Base-by-base conservation (phyloP, 2,113 vertebrate genomes). In the Istiophorus platypterus region DNA sequence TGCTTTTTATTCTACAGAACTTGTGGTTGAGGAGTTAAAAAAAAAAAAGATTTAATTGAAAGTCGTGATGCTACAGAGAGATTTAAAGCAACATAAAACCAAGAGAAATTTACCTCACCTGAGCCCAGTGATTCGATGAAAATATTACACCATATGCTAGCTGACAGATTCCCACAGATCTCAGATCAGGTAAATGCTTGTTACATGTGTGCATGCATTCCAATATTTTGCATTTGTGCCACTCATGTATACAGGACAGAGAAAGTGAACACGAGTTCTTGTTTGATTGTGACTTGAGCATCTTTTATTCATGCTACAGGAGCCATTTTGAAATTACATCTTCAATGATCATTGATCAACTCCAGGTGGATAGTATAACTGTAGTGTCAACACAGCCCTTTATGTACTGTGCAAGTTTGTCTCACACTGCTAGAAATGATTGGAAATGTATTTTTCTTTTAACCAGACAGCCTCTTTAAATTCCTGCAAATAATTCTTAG, bases 271-370 rank as follows among this genome's bases (percentile, higher is more conserved):
- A 62, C 45, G 45, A 7, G 27, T 51, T 12, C 79, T 78, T 88
- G 81, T 68, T 74, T 80, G 80, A 62, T 76, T 51, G 70, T 42
- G 56, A 73, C 76, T 62, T 49, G n/a, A 12, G 7, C 89, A 94
- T 94, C 86, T 93, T 92, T 94, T 93, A 93, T 94, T 92, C 90
- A 94, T 92, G 85, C 64, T 79, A 83, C 91, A 89, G 84, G 65
- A 88, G 82, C 88, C 87, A 91, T 94, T 89, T 90, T 88, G 87
- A 91, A 92, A 93, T 92, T 86, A 90, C 84, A 92, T 92, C 86
- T 93, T 92, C 91, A 93, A 92, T 91, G 87, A 88, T 75, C 90
- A 92, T 93, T 84, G 92, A 94, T 93, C 87, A 66, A 58, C 78
- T 68, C 61, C 84, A 82, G 77, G 68, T 68, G 64, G 78, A 77